Evolutionary conservation across 2,888 invertebrate genomes (phyloP), one percentile per base, ranked within the genome.

Genomic region (Kuschelorhynchus macadamiae): DNA sequence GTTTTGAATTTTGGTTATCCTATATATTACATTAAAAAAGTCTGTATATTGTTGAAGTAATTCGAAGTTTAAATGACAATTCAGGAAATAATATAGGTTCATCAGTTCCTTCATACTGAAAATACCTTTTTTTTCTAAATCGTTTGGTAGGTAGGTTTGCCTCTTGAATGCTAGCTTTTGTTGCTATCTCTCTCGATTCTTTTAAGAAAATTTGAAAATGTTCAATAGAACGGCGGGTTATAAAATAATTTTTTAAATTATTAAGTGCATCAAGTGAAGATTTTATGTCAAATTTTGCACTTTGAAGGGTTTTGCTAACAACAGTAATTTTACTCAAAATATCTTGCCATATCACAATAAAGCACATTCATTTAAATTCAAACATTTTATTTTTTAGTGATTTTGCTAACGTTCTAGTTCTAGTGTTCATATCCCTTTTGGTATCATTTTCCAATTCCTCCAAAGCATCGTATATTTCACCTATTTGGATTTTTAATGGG

Each of bases 311-410:
- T 36, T 55, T 55, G 12, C 55, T 41, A 9, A 55, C 42, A 12
- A 39, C 25, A 16, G 36, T 42, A 16, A 55, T 16, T 55, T 55
- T 55, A 12, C 14, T 9, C 9, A 55, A 55, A 55, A 55, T 55
- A 25, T 36, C 39, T 14, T 55, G 20, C 55, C 55, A 55, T 5
- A 42, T 36, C 12, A 55, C 20, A 16, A 17, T 4, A 41, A 21
- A 55, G 32, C 36, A 55, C 39, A 55, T 39, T n/a, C 14, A 52
- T 52, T 52, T 33, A 33, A 39, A 55, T 8, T 8, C 12, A 30
- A 12, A n/a, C 14, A 55, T 39, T 55, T 36, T 55, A 8, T 39
- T 32, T 12, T 11, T 16, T 32, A 50, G 9, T 25, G 32, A 50
- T 11, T 30, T 50, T 32, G 50, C 50, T 12, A 42, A 42, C 8